These are phyloP conservation scores for Gymnopithys bicolor DNA, from an alignment of 2,797 vertebrate species.

Conservation along the genomic window DNA sequence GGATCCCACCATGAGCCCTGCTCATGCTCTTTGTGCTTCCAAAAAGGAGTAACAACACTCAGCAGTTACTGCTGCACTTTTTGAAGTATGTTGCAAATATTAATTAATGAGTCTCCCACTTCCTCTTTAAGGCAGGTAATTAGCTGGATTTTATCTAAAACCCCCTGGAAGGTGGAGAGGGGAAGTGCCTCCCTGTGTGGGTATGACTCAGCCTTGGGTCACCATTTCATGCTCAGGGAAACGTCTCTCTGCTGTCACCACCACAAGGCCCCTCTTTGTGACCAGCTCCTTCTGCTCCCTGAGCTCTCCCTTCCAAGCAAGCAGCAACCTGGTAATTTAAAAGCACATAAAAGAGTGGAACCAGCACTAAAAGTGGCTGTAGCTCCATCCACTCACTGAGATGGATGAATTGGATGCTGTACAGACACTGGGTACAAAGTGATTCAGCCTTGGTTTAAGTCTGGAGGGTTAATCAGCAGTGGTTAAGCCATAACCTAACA, in stretches of 20 bases:
- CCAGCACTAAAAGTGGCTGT: not conserved
- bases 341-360: not conserved
- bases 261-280: not conserved
- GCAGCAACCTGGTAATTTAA: not conserved
- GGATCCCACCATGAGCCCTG: not conserved
- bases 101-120: conserved; percentile 29
- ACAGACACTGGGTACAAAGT: not conserved
- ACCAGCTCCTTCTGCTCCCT: not conserved
- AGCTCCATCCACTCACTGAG: not conserved
- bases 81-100: conserved; percentile 4
- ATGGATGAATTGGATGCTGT: not conserved
- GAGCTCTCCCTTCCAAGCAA: not conserved
- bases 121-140: conserved; percentile 16
- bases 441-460: not conserved
- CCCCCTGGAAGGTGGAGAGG: not conserved
- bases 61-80: not conserved
- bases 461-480: not conserved
- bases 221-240: not conserved
- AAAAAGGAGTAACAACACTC: not conserved
- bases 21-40: not conserved
- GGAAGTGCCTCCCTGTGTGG: not conserved
- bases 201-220: not conserved
- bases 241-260: not conserved
- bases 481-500: not conserved
- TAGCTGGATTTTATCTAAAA: not conserved